These are phyloP conservation scores for Daboia siamensis DNA, from an alignment of 2,113 vertebrate genomes.

Conservation along the genomic window DNA sequence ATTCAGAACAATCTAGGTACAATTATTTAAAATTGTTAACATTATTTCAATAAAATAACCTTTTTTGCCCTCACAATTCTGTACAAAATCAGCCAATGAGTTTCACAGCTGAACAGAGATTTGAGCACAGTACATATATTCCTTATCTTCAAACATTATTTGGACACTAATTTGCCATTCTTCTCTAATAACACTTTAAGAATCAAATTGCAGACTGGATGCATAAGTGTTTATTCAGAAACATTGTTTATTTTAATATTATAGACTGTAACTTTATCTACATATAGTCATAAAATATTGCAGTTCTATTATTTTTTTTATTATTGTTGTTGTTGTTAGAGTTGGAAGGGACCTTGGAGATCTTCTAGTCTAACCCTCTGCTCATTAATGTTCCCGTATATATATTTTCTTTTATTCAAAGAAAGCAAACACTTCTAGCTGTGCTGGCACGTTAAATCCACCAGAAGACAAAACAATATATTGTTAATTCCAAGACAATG, in stretches of 20 bases:
- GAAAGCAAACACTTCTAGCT: not conserved
- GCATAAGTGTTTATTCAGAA: not conserved
- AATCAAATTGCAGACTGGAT: not conserved
- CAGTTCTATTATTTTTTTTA: not conserved
- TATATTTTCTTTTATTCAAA: not conserved
- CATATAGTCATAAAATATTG: not conserved
- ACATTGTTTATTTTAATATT: not conserved
- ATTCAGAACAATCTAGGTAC: not conserved
- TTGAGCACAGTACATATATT: not conserved
- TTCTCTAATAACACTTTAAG: not conserved
- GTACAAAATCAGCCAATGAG: not conserved
- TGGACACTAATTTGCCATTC: not conserved
- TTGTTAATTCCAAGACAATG: not conserved
- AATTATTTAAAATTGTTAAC: not conserved
- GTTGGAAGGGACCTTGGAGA: no score
- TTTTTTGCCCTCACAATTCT: not conserved
- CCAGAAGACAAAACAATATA: not conserved
- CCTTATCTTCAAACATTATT: not conserved
- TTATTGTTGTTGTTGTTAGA: no score
- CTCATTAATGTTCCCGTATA: not conserved
- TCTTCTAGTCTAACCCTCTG: no score
- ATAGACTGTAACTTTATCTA: not conserved
- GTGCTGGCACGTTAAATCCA: not conserved
- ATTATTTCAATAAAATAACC: not conserved
- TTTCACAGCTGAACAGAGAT: not conserved